A percentile compares a stretch with the other conserved stretches of the same genome.
Conservation (phyloP, 2,113 vertebrate genomes). For the Brachypodius melanocephalos region DNA sequence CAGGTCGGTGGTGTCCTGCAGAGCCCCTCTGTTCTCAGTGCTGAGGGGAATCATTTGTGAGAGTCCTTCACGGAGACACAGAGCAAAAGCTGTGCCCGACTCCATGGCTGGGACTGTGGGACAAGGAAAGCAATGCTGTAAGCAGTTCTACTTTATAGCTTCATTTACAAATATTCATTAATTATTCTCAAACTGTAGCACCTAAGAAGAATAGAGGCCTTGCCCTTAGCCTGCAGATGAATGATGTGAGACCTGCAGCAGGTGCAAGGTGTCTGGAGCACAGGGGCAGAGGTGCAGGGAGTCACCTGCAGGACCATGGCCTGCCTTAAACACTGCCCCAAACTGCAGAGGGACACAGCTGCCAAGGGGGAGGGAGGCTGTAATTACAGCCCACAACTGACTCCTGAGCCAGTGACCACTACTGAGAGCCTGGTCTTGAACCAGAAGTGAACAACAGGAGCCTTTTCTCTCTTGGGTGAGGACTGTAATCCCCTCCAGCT, state of each 20-base stretch:
- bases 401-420: neutral
- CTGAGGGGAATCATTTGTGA: neutral
- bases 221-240: neutral
- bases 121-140: neutral
- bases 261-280: accelerated
- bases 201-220: neutral
- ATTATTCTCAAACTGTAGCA: neutral
- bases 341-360: neutral
- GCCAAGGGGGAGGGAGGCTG: neutral
- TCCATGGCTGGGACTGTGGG: neutral
- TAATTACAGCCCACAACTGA: neutral
- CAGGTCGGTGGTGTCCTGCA: neutral
- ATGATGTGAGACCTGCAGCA: neutral
- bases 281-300: neutral
- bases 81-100: neutral
- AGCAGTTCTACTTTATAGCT: neutral
- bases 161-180: neutral
- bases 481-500: neutral
- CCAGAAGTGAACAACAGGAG: neutral
- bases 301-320: neutral
- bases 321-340: neutral
- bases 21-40: neutral
- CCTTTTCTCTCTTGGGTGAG: neutral
- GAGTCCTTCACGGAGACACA: neutral
- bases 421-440: neutral